Evolutionary conservation across 2,113 vertebrate genomes (phyloP).

Genomic region (Thunnus thynnus): DNA sequence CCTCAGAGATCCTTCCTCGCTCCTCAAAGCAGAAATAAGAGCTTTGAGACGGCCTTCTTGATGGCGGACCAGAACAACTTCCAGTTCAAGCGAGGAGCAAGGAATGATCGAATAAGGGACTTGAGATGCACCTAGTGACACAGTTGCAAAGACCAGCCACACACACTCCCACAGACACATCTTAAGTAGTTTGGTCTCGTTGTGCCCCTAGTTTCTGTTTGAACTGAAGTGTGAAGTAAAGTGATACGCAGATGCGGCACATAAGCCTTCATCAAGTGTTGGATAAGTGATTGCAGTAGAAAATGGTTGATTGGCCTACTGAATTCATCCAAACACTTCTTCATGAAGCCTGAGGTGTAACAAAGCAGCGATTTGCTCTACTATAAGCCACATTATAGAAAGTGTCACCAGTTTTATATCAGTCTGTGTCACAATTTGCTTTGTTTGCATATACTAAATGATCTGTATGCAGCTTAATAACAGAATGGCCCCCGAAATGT

Average conservation of each 20-base stretch:
- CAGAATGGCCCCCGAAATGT: not conserved
- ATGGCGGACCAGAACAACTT: too few species aligned
- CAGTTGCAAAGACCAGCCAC: slow-evolving; percentile 4
- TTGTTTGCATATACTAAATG: not conserved
- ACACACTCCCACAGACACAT: slow-evolving; percentile 1
- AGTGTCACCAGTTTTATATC: not conserved
- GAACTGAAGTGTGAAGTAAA: not conserved
- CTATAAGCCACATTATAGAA: not conserved
- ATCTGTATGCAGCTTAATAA: not conserved
- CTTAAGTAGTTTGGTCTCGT: not conserved
- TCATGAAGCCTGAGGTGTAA: not conserved
- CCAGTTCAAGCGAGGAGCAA: too few species aligned
- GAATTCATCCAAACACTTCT: not conserved
- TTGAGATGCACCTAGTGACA: not conserved
- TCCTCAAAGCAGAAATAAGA: too few species aligned
- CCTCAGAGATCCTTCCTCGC: too few species aligned
- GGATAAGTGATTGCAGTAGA: slow-evolving; percentile 28
- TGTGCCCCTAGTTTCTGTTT: not conserved
- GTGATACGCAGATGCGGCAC: not conserved
- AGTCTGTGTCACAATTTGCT: not conserved
- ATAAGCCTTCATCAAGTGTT: slow-evolving; percentile 18
- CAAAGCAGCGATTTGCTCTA: not conserved
- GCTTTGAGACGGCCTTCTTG: too few species aligned
- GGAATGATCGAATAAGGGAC: too few species aligned
- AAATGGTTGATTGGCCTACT: slow-evolving; percentile 13